Evolutionary conservation across 2,797 vertebrate genomes (phyloP), one percentile per base, ranked within the genome.

Genomic region (Sebastes trivittatus): DNA sequence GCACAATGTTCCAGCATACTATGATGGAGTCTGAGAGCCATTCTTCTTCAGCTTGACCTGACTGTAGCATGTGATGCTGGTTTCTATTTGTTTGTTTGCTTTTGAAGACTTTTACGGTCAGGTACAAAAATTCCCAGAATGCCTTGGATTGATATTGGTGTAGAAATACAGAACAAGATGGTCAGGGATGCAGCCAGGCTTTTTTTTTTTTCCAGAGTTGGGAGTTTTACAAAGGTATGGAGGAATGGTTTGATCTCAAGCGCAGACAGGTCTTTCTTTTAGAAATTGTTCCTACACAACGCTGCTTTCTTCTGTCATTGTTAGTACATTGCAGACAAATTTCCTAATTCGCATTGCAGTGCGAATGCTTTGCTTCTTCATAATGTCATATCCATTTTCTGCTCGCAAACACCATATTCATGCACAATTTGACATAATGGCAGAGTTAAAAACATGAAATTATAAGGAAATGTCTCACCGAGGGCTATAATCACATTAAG

Each of bases 371-470:
- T 72, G 25, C 74, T 46, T 77, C 68, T 75, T 83, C 72, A 80
- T 84, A 91, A 91, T 89, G 90, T 75, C 85, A 81, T 81, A 77
- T 81, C 86, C 60, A 92, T 92, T 93, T 92, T 90, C 84, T 88
- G 81, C 88, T 80, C 72, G 5, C 72, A 85, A 85, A 90, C 63
- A 72, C 78, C 83, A 86, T 81, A 86, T 88, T 87, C 87, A 91
- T 88, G 89, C 87, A 83, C 88, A 92, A 94, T 94, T 94, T 90
- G 75, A 88, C 87, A 90, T 93, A 94, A 93, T 90, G 83, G 87
- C 87, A 79, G 72, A 90, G 83, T 88, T 88, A 83, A 90, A 90
- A 92, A 92, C 84, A 84, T 75, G 25, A 92, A 93, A 94, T 93
- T 89, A 90, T 86, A 87, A 90, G 82, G 87, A 87, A 92, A 93